Evolutionary conservation across 2,797 vertebrate genomes (phyloP).

Genomic region (Holocentrus rufus): DNA sequence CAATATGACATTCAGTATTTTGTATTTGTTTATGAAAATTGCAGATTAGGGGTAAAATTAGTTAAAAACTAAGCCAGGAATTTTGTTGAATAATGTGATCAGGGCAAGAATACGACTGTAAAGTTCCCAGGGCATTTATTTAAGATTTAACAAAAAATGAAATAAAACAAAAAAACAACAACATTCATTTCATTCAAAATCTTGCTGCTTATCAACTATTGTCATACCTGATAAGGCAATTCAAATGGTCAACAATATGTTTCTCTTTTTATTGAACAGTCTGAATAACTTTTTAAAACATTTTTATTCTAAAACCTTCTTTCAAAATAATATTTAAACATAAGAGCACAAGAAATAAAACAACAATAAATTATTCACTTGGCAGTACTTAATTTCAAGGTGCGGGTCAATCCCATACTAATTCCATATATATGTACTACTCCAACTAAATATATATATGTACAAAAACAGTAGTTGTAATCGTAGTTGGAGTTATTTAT

Average conservation of each 20-base stretch:
- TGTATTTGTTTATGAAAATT: background rate
- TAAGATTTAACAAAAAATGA: slow-evolving; percentile 66
- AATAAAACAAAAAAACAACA: slow-evolving; percentile 56
- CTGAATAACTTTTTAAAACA: slow-evolving; percentile 60
- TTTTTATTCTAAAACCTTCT: slow-evolving; percentile 55
- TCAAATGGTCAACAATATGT: slow-evolving; percentile 69
- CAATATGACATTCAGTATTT: slow-evolving; percentile 8
- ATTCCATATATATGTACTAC: slow-evolving; percentile 43
- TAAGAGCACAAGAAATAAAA: slow-evolving; percentile 50
- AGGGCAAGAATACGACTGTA: slow-evolving; percentile 17
- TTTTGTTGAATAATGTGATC: background rate
- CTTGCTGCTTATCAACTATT: slow-evolving; percentile 55
- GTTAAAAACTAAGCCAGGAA: background rate
- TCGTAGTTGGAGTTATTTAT: slow-evolving; percentile 38
- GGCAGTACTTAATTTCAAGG: slow-evolving; percentile 62
- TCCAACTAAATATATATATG: slow-evolving; percentile 59
- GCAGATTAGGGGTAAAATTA: background rate
- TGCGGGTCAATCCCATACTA: slow-evolving; percentile 42
- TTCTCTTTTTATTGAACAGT: slow-evolving; percentile 69
- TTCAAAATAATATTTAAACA: slow-evolving; percentile 53
- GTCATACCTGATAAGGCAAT: slow-evolving; percentile 71
- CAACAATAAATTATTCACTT: slow-evolving; percentile 49
- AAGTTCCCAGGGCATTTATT: slow-evolving; percentile 71
- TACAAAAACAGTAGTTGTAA: slow-evolving; percentile 75
- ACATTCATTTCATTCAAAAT: slow-evolving; percentile 72